These are phyloP conservation scores for Antedon mediterranea DNA, from an alignment of 53 echinoderm and acorn worm species.

Conservation along the genomic window DNA sequence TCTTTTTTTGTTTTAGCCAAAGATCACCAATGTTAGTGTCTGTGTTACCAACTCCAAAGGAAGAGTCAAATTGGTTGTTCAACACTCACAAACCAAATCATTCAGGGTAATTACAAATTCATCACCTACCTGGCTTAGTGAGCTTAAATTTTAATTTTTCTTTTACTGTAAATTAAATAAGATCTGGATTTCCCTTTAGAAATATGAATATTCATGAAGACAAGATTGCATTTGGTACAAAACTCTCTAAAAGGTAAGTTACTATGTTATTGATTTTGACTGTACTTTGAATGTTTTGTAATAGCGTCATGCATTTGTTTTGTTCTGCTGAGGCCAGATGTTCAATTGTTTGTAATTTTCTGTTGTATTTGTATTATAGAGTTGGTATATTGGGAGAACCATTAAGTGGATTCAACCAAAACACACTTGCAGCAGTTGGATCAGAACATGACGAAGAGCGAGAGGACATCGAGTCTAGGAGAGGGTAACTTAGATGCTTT, in stretches of 20 bases:
- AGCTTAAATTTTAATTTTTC: too few relatives aligned
- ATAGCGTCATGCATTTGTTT: background rate
- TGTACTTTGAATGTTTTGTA: background rate
- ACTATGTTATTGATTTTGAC: too few relatives aligned
- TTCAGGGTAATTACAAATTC: conserved; percentile 41
- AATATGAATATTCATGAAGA: background rate
- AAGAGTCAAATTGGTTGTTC: conserved; percentile 65
- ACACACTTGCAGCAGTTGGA: conserved; percentile 73
- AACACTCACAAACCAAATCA: conserved; percentile 42
- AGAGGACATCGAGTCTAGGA: conserved; percentile 54
- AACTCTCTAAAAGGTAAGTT: background rate
- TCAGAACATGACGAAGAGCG: conserved; percentile 92
- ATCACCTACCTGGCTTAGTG: too few relatives aligned
- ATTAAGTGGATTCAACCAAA: conserved; percentile 60
- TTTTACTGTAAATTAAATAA: too few relatives aligned
- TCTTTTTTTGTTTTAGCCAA: conserved; percentile 27
- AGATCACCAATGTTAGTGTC: conserved; percentile 81
- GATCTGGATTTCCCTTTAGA: background rate
- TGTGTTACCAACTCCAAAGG: conserved; percentile 72
- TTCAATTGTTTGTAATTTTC: too few relatives aligned
- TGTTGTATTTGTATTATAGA: conserved; percentile 13
- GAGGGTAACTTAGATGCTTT: too few relatives aligned
- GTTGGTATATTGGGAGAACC: conserved; percentile 93
- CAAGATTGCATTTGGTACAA: background rate
- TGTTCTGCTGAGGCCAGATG: too few relatives aligned